Percentiles rank a stretch among this genome's conserved stretches.
Conservation (phyloP, 1,140 invertebrate species). For the Pogonus chalceus region DNA sequence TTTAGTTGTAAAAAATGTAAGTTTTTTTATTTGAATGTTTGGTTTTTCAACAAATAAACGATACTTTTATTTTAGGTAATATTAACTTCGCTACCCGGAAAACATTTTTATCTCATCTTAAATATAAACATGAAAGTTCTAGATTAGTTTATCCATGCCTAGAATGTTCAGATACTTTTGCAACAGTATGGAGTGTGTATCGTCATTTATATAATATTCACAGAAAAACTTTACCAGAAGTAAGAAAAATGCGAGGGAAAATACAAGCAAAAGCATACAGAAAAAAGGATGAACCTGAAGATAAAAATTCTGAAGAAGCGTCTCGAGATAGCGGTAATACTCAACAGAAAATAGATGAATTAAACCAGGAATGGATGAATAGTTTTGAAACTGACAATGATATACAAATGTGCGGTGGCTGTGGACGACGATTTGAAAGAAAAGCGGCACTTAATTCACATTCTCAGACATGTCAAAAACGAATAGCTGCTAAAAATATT, state of each 20-base stretch:
- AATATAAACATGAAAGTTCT: slow-evolving; percentile 54
- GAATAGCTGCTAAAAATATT: slow-evolving; percentile 29
- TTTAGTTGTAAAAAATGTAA: slow-evolving; percentile 28
- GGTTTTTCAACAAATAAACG: background rate
- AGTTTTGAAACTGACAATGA: slow-evolving; percentile 45
- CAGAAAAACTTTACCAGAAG: slow-evolving; percentile 49
- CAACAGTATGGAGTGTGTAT: slow-evolving; percentile 58
- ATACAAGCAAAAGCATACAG: slow-evolving; percentile 48
- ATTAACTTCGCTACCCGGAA: slow-evolving; percentile 57
- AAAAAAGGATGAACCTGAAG: slow-evolving; percentile 37
- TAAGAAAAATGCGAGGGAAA: slow-evolving; percentile 44
- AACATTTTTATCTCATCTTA: slow-evolving; percentile 56
- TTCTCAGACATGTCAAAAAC: slow-evolving; percentile 39
- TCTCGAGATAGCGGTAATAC: slow-evolving; percentile 30
- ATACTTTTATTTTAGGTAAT: slow-evolving; percentile 34
- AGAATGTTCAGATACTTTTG: slow-evolving; percentile 54
- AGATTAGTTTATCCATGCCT: slow-evolving; percentile 56
- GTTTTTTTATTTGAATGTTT: slow-evolving; percentile 9
- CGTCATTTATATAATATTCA: slow-evolving; percentile 62
- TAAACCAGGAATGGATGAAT: slow-evolving; percentile 47
- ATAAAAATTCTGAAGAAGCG: slow-evolving; percentile 29
- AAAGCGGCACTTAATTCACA: slow-evolving; percentile 54
- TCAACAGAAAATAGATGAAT: slow-evolving; percentile 38
- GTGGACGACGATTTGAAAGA: slow-evolving; percentile 54
- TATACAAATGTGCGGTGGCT: slow-evolving; percentile 51